Conservation (phyloP, 2,888 invertebrate genomes). For the Tryphoninae sp. region DNA sequence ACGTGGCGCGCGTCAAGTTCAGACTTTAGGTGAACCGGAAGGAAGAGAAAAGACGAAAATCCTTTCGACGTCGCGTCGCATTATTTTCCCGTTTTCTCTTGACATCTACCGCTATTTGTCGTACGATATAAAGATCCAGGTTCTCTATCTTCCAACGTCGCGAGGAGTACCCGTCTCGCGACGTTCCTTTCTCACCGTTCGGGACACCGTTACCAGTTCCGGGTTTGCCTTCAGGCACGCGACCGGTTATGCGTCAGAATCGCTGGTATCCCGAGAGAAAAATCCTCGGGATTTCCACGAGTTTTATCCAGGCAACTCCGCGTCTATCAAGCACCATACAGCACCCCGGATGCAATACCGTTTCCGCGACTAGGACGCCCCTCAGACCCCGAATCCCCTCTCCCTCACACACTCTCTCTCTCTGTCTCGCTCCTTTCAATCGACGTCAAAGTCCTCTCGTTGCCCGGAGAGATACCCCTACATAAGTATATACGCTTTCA, state of each 20-base stretch:
- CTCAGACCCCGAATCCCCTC: slow-evolving; percentile 20
- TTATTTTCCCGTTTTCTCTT: slow-evolving; percentile 22
- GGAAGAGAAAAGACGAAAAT: slow-evolving; percentile 33
- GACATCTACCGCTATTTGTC: slow-evolving; percentile 32
- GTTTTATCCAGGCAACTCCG: slow-evolving; percentile 25
- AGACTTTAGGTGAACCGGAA: slow-evolving; percentile 38
- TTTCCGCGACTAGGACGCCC: slow-evolving; percentile 17
- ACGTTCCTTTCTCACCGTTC: slow-evolving; percentile 21
- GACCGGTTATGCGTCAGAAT: slow-evolving; percentile 56
- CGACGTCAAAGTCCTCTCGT: slow-evolving; percentile 33
- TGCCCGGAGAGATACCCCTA: slow-evolving; percentile 7
- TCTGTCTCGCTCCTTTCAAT: slow-evolving; percentile 47
- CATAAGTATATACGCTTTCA: slow-evolving; percentile 1
- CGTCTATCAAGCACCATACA: slow-evolving; percentile 45
- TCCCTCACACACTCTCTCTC: slow-evolving; percentile 4
- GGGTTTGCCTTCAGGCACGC: slow-evolving; percentile 29
- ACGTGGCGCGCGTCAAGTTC: slow-evolving; percentile 31
- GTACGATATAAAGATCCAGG: slow-evolving; percentile 45
- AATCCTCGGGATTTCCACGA: slow-evolving; percentile 50
- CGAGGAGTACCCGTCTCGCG: slow-evolving; percentile 21
- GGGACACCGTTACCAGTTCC: neutral
- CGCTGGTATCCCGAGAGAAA: slow-evolving; percentile 49
- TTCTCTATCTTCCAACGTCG: slow-evolving; percentile 39
- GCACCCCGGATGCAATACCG: slow-evolving; percentile 47
- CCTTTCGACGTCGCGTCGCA: slow-evolving; percentile 29